Conservation (phyloP, 2,888 invertebrate genomes). For the Apodemia hepburni region DNA sequence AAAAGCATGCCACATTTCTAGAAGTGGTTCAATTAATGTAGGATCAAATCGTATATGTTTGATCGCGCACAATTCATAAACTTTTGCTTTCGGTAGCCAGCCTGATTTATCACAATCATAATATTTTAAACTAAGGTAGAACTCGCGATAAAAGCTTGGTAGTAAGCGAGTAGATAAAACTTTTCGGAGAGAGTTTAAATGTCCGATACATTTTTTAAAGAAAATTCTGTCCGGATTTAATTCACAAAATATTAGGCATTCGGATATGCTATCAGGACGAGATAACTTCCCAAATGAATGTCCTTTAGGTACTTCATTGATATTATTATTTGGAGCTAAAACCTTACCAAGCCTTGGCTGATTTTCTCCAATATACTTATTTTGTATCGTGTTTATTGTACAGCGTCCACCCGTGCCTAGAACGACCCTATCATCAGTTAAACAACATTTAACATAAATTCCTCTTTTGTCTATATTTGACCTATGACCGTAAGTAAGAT, state of each 20-base stretch:
- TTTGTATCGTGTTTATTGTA: constrained; percentile 56
- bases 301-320: constrained; percentile 62
- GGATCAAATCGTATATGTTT: constrained; percentile 66
- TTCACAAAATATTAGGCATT: constrained; percentile 58
- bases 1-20: constrained; percentile 66
- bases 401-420: constrained; percentile 53
- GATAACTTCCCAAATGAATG: constrained; percentile 66
- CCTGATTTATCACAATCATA: constrained; percentile 58
- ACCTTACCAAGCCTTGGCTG: constrained; percentile 57
- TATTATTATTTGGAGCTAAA: constrained; percentile 72
- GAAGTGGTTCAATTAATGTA: constrained; percentile 67
- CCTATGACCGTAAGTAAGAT: constrained; percentile 65
- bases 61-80: constrained; percentile 63
- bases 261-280: constrained; percentile 61
- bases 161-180: constrained; percentile 46
- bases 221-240: constrained; percentile 54
- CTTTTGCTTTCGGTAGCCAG: constrained; percentile 61
- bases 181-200: constrained; percentile 63
- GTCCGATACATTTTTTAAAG: constrained; percentile 62
- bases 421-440: constrained; percentile 53
- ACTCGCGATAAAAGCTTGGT: constrained; percentile 49
- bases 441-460: constrained; percentile 62
- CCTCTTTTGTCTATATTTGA: constrained; percentile 68
- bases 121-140: constrained; percentile 55
- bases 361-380: constrained; percentile 52